Base-by-base conservation (phyloP, 2,797 vertebrate genomes). In the Chaenodraco wilsoni region DNA sequence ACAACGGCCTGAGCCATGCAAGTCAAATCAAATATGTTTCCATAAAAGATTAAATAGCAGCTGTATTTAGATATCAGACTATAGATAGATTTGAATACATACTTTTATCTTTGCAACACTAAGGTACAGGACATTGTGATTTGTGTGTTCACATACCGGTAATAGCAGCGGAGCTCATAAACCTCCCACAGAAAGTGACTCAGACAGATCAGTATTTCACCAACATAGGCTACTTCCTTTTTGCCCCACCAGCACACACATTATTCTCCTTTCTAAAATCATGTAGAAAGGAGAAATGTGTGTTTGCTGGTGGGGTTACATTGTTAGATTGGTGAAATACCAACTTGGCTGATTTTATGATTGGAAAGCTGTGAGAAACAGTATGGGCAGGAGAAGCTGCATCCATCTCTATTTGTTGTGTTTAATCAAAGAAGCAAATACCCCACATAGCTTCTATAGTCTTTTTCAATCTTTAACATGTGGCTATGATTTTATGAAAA, bases 111-210 rank as follows among this genome's bases (percentile, higher is more conserved):
- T 40, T 46, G 33, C 21, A 56, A 33, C 43, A 41, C 56, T 49
- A 50, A 21, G 19, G 37, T 56, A 12, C 74, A 78, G 55, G 69
- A 67, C 69, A 73, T 43, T 69, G 59, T 67, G 33, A 41, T 51
- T 6, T 27, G 12, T 21, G 33, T 76, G 50, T 43, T 1, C 41
- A 60, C 46, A 31, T 5, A 51, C 15, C 3, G 0, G 61, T 69
- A 72, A 69, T 56, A 79, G 80, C 74, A 86, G 84, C 59, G 56
- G 16, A 3, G 59, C 56, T 56, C 13, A 11, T 21, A 0, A 3
- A 0, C 45, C 60, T 67, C 85, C 72, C 76, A 80, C 82, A 79
- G 54, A 80, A 57, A 79, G 60, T 76, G 83, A 84, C 51, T 81
- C 80, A 87, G 7, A 72, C 64, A 66, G 78, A 79, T 60, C 1